Evolutionary conservation across 2,888 invertebrate genomes (phyloP).

Genomic region (Sialis lutaria): DNA sequence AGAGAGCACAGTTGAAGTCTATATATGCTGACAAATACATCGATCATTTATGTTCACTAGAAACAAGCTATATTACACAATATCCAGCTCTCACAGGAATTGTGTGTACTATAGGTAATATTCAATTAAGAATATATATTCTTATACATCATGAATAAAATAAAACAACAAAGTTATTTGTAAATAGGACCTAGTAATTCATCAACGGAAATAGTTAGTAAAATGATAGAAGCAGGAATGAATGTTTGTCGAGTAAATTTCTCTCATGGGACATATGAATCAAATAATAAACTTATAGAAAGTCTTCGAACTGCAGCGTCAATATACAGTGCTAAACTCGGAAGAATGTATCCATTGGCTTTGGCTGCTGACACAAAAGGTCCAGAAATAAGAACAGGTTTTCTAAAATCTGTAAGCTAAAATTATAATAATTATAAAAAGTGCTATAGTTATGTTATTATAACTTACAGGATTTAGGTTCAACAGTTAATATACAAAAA

Average conservation of each 20-base stretch:
- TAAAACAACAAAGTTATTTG: background rate
- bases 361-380: constrained; percentile 76
- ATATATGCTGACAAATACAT: too few species aligned
- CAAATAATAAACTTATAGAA: constrained; percentile 27
- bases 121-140: background rate
- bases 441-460: background rate
- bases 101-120: constrained; percentile 33
- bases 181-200: constrained; percentile 10
- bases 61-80: constrained; percentile 24
- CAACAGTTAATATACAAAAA: constrained; percentile 22
- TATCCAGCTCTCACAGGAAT: constrained; percentile 33
- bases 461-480: constrained; percentile 17
- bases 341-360: constrained; percentile 51
- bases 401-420: background rate
- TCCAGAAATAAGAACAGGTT: constrained; percentile 75
- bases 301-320: constrained; percentile 28
- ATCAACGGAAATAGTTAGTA: constrained; percentile 22
- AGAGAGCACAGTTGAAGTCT: too few species aligned
- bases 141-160: background rate
- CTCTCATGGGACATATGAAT: constrained; percentile 24
- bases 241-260: constrained; percentile 30
- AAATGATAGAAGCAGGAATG: constrained; percentile 35
- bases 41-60: too few species aligned
- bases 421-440: background rate
- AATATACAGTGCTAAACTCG: constrained; percentile 40